phyloP scores from a whole-genome alignment of 64 coral and sea anemone species.

The Hydrozoanthus tunicans region DNA sequence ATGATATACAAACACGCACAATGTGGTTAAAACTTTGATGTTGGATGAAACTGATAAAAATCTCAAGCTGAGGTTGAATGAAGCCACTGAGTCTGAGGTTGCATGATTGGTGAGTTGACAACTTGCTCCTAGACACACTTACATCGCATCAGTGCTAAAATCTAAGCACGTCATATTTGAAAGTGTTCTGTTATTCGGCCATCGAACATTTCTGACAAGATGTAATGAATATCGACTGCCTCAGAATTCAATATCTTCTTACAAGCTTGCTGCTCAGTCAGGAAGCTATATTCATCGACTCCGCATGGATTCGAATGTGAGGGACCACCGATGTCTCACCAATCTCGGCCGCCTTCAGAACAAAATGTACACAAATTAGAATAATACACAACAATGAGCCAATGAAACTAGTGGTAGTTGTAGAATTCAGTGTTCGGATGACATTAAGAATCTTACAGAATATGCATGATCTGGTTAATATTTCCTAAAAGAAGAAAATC shows the following conservation, averaged over 20 bases:
- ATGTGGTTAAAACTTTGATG: background rate
- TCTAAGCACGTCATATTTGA: background rate
- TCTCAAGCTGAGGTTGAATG: background rate
- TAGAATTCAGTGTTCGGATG: constrained; percentile 33
- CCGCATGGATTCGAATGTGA: constrained; percentile 49
- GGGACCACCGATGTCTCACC: constrained; percentile 52
- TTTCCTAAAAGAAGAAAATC: background rate
- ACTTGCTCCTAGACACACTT: background rate
- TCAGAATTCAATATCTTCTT: constrained; percentile 51
- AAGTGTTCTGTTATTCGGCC: background rate
- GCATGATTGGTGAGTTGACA: background rate
- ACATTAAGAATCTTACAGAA: background rate
- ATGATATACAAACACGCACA: background rate
- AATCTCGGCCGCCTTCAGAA: constrained; percentile 61
- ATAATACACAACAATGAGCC: constrained; percentile 20
- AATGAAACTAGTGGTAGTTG: constrained; percentile 24
- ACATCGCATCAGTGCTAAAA: background rate
- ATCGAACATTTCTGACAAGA: background rate
- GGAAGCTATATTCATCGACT: constrained; percentile 53
- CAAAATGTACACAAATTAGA: constrained; percentile 56
- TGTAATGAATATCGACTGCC: constrained; percentile 38
- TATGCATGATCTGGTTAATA: background rate
- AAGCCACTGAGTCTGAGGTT: constrained; percentile 1
- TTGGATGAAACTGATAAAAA: background rate
- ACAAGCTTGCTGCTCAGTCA: constrained; percentile 35